Conservation (phyloP, 2,113 vertebrate genomes). For the Burhinus oedicnemus region DNA sequence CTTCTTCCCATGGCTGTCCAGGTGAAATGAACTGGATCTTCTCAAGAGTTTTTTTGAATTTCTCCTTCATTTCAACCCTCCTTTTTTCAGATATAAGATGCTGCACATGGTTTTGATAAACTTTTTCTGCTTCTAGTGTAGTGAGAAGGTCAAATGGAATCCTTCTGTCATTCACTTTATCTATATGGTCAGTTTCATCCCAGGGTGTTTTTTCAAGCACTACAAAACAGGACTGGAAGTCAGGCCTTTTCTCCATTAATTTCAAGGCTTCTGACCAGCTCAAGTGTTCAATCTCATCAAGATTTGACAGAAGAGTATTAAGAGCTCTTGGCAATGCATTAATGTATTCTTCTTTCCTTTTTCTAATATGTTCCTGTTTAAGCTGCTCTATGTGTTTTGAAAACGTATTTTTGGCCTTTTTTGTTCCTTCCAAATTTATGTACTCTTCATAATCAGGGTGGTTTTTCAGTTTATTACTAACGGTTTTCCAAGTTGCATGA, state of each 20-base stretch:
- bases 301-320: constrained; percentile 89
- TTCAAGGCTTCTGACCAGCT: constrained; percentile 92
- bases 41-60: constrained; percentile 96
- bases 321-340: constrained; percentile 94
- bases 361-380: constrained; percentile 95
- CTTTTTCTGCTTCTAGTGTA: constrained; percentile 90
- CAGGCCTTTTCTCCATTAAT: constrained; percentile 87
- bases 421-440: constrained; percentile 93
- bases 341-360: constrained; percentile 93
- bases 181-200: constrained; percentile 96
- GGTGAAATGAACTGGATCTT: constrained; percentile 95
- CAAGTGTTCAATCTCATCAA: constrained; percentile 92
- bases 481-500: constrained; percentile 94
- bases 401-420: constrained; percentile 92
- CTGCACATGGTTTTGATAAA: constrained; percentile 95
- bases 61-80: constrained; percentile 95
- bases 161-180: constrained; percentile 92
- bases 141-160: constrained; percentile 95
- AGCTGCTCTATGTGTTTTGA: constrained; percentile 95
- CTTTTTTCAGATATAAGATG: constrained; percentile 94
- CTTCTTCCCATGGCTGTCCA: constrained; percentile 96
- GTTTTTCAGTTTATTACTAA: constrained; percentile 92
- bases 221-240: constrained; percentile 95
- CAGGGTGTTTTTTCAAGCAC: constrained; percentile 93
- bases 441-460: constrained; percentile 94